Evolutionary conservation across 2,888 invertebrate genomes (phyloP), one percentile per base, ranked within the genome.

Genomic region (Standfussiana lucernea): DNA sequence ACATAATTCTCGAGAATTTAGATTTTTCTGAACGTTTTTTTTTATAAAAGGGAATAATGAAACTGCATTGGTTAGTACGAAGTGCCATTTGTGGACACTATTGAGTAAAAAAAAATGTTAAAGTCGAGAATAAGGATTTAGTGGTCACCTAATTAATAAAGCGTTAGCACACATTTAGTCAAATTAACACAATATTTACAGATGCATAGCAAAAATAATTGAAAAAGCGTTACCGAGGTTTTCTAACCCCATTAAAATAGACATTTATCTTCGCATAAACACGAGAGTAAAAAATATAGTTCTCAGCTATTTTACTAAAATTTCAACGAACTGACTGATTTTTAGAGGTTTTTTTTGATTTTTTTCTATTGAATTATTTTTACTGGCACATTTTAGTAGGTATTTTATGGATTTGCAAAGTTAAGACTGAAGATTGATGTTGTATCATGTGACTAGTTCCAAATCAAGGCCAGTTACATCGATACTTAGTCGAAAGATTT

Each of bases 191-290:
- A 69, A 83, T 79, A 78, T 72, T 82, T 90, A 83, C 92, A 93
- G 94, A 92, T 92, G 91, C 92, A 86, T 95, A 94, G 94, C 95
- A 94, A 95, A 95, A 95, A 95, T 94, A 95, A 95, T 79, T 86
- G 50, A 90, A 90, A 89, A 84, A 94, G 93, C 88, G 71, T 85
- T 86, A 82, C 79, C 72, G 85, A 82, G 85, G 87, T 75, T 71
- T 85, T 56, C 42, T 37, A 62, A 75, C 83, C 69, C 78, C 71
- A 81, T 85, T 87, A 87, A 84, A 86, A 86, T 90, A 91, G 88
- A 87, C 78, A 86, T 89, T 83, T 83, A 78, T 82, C 11, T 77
- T 77, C 86, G 82, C 89, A 86, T 91, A 93, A 93, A 94, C 87
- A 93, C 89, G 93, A 93, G 86, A 92, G 92, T 95, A 93, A 93